Evolutionary conservation across 2,113 vertebrate species (phyloP).

Genomic region (Andinoacara biseriatus): DNA sequence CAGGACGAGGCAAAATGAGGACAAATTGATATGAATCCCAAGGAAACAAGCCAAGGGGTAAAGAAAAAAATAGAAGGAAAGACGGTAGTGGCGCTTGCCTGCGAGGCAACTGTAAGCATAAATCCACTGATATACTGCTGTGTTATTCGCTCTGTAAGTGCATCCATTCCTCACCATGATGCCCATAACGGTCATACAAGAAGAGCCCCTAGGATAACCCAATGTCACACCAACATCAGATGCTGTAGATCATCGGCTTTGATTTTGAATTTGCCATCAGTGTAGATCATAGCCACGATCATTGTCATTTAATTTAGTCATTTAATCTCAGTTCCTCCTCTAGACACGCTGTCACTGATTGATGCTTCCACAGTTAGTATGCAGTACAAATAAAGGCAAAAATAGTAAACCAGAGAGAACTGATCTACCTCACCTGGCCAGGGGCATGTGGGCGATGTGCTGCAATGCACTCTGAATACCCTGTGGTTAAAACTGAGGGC

Average conservation of each 20-base stretch:
- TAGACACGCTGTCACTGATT: not conserved
- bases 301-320: not conserved
- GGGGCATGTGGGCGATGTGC: not conserved
- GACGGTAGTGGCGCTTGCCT: constrained; percentile 20
- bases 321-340: not conserved
- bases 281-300: not conserved
- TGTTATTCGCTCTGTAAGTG: constrained; percentile 36
- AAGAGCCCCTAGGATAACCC: constrained; percentile 40
- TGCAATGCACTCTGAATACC: constrained; percentile 42
- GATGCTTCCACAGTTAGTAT: not conserved
- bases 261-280: constrained; percentile 6
- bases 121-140: constrained; percentile 60
- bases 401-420: constrained; percentile 21
- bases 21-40: constrained; percentile 77
- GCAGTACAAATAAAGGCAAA: constrained; percentile 42
- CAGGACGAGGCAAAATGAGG: constrained; percentile 74
- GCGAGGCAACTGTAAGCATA: constrained; percentile 56
- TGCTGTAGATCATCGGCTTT: constrained; percentile 7
- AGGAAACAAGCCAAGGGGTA: constrained; percentile 45
- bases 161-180: constrained; percentile 57
- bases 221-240: constrained; percentile 36
- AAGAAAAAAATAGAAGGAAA: constrained; percentile 34
- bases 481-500: constrained; percentile 43
- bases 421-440: constrained; percentile 33
- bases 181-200: constrained; percentile 33